These are phyloP conservation scores for Stegodyphus dumicola DNA, from an alignment of 1,140 invertebrate genomes.

Conservation along the genomic window DNA sequence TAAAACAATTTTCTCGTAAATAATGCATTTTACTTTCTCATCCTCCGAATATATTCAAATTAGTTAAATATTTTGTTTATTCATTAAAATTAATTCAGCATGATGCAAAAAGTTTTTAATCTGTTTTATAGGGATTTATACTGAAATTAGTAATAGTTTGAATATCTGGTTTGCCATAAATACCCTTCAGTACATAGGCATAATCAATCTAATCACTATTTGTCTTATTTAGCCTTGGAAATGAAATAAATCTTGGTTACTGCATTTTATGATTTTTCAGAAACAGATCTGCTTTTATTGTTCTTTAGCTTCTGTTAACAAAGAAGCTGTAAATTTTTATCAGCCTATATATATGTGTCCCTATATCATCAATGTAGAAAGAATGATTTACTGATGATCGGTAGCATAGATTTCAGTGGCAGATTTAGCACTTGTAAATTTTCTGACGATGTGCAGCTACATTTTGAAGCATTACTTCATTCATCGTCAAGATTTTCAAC, in stretches of 20 bases:
- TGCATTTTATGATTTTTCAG: neutral
- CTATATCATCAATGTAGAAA: constrained; percentile 32
- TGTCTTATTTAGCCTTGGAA: neutral
- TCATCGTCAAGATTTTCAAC: neutral
- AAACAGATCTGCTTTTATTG: neutral
- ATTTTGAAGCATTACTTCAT: neutral
- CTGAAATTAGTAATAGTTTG: too few relatives aligned
- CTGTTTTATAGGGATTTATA: too few relatives aligned
- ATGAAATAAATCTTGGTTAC: neutral
- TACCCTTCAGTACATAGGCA: too few relatives aligned
- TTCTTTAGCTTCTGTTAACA: neutral
- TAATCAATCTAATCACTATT: too few relatives aligned
- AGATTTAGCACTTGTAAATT: constrained; percentile 55
- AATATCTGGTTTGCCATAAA: too few relatives aligned
- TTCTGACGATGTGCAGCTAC: constrained; percentile 11
- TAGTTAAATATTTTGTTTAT: too few relatives aligned
- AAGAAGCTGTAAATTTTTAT: neutral
- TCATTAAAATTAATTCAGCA: too few relatives aligned
- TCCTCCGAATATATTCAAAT: too few relatives aligned
- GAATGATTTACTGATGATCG: constrained; percentile 29
- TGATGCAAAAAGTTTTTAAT: too few relatives aligned
- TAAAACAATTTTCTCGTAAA: too few relatives aligned
- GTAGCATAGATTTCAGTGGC: constrained; percentile 58
- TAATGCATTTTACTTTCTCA: too few relatives aligned
- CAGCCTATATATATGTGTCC: constrained; percentile 31